phyloP scores from a whole-genome alignment of 2,888 invertebrate species.

The Holacanthella duospinosa region DNA sequence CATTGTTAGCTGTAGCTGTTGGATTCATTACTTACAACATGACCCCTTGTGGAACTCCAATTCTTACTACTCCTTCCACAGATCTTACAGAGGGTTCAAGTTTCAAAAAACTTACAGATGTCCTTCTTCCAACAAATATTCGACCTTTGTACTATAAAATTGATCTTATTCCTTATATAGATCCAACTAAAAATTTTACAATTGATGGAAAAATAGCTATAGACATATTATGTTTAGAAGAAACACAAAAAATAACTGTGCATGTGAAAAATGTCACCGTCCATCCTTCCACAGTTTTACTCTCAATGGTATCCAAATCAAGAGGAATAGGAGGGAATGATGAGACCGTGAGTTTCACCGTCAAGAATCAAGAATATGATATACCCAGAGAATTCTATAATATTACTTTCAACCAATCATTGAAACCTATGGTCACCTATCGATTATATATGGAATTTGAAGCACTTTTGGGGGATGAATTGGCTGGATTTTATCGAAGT shows the following conservation, averaged over 20 bases:
- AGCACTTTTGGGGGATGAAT: slow-evolving; percentile 61
- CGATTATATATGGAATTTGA: slow-evolving; percentile 57
- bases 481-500: slow-evolving; percentile 73
- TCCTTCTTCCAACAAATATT: slow-evolving; percentile 58
- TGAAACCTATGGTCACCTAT: slow-evolving; percentile 54
- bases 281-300: slow-evolving; percentile 48
- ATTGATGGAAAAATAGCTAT: slow-evolving; percentile 55
- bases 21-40: slow-evolving; percentile 67
- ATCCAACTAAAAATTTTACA: slow-evolving; percentile 60
- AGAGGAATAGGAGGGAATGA: not conserved
- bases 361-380: slow-evolving; percentile 31
- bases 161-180: slow-evolving; percentile 59
- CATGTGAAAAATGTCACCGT: slow-evolving; percentile 63
- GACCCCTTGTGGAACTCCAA: slow-evolving; percentile 47
- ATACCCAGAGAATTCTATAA: slow-evolving; percentile 55
- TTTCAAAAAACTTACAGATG: slow-evolving; percentile 46
- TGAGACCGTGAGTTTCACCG: slow-evolving; percentile 4
- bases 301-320: slow-evolving; percentile 38
- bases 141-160: slow-evolving; percentile 60
- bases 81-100: slow-evolving; percentile 21
- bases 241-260: slow-evolving; percentile 58
- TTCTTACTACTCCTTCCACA: slow-evolving; percentile 16
- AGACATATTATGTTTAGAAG: slow-evolving; percentile 50
- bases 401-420: slow-evolving; percentile 50
- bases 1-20: slow-evolving; percentile 52